Conservation (phyloP, 1,140 invertebrate genomes). For the Zaprionus inermis region DNA sequence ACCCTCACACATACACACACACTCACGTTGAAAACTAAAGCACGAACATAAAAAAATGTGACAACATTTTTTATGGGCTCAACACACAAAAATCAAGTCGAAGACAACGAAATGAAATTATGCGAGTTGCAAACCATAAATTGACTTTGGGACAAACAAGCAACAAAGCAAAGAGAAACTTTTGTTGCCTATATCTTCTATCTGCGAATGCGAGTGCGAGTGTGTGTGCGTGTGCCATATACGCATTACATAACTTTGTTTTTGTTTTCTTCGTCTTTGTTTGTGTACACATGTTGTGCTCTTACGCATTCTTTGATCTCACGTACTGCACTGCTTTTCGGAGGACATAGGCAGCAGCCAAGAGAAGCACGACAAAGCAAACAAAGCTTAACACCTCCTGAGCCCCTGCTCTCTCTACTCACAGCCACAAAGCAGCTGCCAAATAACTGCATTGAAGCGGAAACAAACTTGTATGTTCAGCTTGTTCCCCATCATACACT, state of each 20-base stretch:
- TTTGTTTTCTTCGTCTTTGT: not conserved
- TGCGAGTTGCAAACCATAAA: slow-evolving; percentile 74
- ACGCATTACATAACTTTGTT: slow-evolving; percentile 2
- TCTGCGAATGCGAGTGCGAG: slow-evolving; percentile 4
- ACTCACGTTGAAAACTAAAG: slow-evolving; percentile 21
- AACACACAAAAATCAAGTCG: slow-evolving; percentile 21
- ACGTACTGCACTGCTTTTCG: slow-evolving; percentile 31
- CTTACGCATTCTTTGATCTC: slow-evolving; percentile 60
- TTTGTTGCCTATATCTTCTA: slow-evolving; percentile 6
- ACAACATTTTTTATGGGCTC: slow-evolving; percentile 30
- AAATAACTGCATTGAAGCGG: slow-evolving; percentile 58
- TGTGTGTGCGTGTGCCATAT: slow-evolving; percentile 1
- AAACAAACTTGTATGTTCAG: slow-evolving; percentile 38
- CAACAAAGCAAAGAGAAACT: slow-evolving; percentile 20
- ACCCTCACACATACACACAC: not conserved
- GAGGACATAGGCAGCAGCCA: slow-evolving; percentile 14
- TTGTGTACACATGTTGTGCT: slow-evolving; percentile 18
- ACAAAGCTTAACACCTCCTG: slow-evolving; percentile 31
- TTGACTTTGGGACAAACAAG: slow-evolving; percentile 61
- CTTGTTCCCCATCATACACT: not conserved
- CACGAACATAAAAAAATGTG: slow-evolving; percentile 40
- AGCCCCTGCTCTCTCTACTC: not conserved
- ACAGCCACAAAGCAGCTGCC: slow-evolving; percentile 14
- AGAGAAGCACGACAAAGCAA: slow-evolving; percentile 28
- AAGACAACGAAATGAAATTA: slow-evolving; percentile 73